Evolutionary conservation across 2,797 vertebrate species (phyloP), one percentile per base, ranked within the genome.

Genomic region (Erethizon dorsatum): DNA sequence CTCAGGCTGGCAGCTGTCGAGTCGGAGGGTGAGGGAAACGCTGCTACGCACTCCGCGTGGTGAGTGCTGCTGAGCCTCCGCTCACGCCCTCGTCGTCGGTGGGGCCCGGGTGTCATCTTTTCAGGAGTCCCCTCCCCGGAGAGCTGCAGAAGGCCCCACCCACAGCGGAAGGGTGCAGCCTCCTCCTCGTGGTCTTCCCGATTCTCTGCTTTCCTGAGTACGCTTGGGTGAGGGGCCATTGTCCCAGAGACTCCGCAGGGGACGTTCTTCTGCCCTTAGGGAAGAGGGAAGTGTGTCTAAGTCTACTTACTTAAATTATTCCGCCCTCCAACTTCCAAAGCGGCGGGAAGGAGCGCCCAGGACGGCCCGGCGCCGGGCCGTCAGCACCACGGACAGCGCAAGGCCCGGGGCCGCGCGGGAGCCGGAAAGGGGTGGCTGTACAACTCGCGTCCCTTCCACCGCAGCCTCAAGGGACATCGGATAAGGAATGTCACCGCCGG

Each of bases 311-410:
- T 96, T 96, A 96, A 96, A 92, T 92, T 92, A 95, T 94, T 94
- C 80, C 90, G 59, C 50, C 61, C 57, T 85, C 45, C 12, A n/a
- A 85, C 77, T 94, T 82, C 80, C 63, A 50, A 63, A 89, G 73
- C 65, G 7, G 45, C 28, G 1, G 9, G 54, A 79, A 59, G 17
- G 1, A 31, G 6, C 26, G 33, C 47, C 47, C 13, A 1, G 17
- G 20, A 2, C 50, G 83, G 28, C 73, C 83, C 0, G 47, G 45
- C 31, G 24, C 61, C 50, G 18, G 45, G 22, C 0, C 0, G 0
- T 95, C 93, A 97, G 96, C 90, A 96, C 97, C 96, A 73, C 0
- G 91, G 97, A 98, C 96, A 97, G 96, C 11, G 1, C 61, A 9
- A 28, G 75, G 7, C 75, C 47, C 7, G 56, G 4, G 7, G 15